phyloP scores from a whole-genome alignment of 37 sponge, comb jelly and placozoan species.

The Haliclona indistincta region DNA sequence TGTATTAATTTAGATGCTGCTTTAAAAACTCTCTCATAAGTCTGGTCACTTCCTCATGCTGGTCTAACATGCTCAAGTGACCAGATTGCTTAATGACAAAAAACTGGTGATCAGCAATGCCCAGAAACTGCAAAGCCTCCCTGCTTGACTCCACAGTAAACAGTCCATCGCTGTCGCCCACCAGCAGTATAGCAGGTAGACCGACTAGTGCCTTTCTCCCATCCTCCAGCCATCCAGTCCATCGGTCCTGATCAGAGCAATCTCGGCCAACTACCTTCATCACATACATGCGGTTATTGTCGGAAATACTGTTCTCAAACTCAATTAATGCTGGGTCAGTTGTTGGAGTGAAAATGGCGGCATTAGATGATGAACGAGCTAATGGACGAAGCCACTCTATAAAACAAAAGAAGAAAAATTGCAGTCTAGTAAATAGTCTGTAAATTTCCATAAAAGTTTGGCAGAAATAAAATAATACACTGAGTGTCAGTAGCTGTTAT shows the following conservation, averaged over 20 bases:
- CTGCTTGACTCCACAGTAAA: conserved; percentile 30
- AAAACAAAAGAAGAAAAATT: background rate
- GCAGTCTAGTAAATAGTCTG: background rate
- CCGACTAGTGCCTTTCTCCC: conserved; percentile 12
- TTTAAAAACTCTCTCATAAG: conserved; percentile 26
- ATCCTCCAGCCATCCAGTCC: conserved; percentile 24
- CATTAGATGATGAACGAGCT: conserved; percentile 54
- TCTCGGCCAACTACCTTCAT: conserved; percentile 55
- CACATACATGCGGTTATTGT: conserved; percentile 61
- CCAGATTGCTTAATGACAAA: conserved; percentile 40
- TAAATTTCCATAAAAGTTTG: background rate
- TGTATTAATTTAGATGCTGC: too few species aligned
- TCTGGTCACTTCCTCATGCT: conserved; percentile 23
- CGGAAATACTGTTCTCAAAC: conserved; percentile 60
- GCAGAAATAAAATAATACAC: background rate
- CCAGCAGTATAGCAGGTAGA: conserved; percentile 5
- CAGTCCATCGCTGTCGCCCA: conserved; percentile 45
- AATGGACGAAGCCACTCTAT: conserved; percentile 67
- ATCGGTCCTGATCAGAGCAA: conserved; percentile 22
- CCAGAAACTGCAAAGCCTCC: background rate
- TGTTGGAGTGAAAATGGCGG: conserved; percentile 47
- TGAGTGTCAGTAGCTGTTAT: too few species aligned
- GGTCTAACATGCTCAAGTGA: conserved; percentile 66
- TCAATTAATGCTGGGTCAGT: conserved; percentile 53
- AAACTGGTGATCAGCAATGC: conserved; percentile 17